Percentiles rank a stretch among this genome's conserved stretches.
These are phyloP conservation scores for Romanomermis culicivorax DNA, from an alignment of 2,888 invertebrate genomes.

Conservation along the genomic window DNA sequence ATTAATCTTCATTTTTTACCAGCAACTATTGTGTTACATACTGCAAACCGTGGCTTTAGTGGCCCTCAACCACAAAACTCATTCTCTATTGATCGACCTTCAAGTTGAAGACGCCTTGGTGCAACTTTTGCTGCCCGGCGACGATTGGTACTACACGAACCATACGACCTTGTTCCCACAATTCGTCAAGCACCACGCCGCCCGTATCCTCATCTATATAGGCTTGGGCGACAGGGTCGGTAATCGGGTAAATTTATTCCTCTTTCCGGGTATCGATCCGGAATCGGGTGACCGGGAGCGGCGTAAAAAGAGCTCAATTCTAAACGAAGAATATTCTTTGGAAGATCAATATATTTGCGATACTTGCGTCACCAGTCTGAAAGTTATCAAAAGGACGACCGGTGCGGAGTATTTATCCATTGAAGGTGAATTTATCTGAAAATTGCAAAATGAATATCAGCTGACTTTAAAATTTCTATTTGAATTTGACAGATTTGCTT, in stretches of 20 bases:
- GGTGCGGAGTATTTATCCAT: background rate
- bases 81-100: constrained; percentile 37
- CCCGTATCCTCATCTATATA: constrained; percentile 41
- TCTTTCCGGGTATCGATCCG: constrained; percentile 34
- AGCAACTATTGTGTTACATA: constrained; percentile 43
- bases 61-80: constrained; percentile 39
- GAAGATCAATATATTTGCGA: constrained; percentile 26
- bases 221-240: constrained; percentile 42
- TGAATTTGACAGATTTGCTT: no score
- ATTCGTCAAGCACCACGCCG: constrained; percentile 44
- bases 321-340: constrained; percentile 13
- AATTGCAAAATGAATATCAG: no score
- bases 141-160: constrained; percentile 47
- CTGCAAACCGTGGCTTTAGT: constrained; percentile 41
- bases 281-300: background rate
- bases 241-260: constrained; percentile 40
- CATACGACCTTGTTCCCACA: constrained; percentile 43
- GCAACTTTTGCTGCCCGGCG: constrained; percentile 42
- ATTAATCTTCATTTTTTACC: no score
- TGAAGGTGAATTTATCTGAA: no score
- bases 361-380: constrained; percentile 19
- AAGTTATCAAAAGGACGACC: background rate
- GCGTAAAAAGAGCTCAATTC: background rate
- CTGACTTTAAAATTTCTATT: no score
- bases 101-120: constrained; percentile 42